A percentile compares a stretch with the other conserved stretches of the same genome.
phyloP scores from a whole-genome alignment of 2,797 vertebrate genomes.

The Microctenopoma steveboyesi region DNA sequence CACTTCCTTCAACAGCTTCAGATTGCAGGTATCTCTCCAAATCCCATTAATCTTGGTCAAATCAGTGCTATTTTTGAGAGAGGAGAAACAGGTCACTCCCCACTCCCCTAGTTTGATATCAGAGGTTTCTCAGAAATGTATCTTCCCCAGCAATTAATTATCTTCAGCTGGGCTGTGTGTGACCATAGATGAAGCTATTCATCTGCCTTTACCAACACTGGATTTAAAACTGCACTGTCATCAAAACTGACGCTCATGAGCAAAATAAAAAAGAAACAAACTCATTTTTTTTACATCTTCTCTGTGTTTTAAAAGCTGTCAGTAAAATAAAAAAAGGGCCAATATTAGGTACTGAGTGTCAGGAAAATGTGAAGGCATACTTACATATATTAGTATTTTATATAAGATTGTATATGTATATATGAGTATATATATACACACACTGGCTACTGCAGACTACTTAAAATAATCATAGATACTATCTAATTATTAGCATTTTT shows the following conservation, averaged over 20 bases:
- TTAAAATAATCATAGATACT: constrained; percentile 1
- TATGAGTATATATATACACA: no score
- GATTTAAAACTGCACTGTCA: constrained; percentile 76
- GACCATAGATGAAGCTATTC: constrained; percentile 73
- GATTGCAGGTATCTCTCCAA: constrained; percentile 66
- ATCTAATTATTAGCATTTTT: background rate
- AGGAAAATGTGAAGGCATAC: constrained; percentile 4
- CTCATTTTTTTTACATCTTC: constrained; percentile 20
- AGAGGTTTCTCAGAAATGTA: constrained; percentile 72
- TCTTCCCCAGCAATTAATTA: constrained; percentile 81
- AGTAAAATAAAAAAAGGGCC: constrained; percentile 10
- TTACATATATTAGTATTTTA: background rate
- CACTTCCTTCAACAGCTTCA: constrained; percentile 44
- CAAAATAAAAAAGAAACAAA: constrained; percentile 39
- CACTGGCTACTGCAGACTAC: background rate
- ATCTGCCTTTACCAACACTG: constrained; percentile 66
- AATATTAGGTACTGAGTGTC: background rate
- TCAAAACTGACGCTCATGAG: constrained; percentile 61
- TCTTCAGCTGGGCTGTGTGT: constrained; percentile 72
- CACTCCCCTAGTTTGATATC: constrained; percentile 68
- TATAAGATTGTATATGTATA: background rate
- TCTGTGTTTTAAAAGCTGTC: constrained; percentile 36
- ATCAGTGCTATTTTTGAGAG: constrained; percentile 86
- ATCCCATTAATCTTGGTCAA: constrained; percentile 84
- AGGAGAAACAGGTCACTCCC: constrained; percentile 83